phyloP scores from a whole-genome alignment of 1,140 invertebrate genomes.

The Eufriesea mexicana region DNA sequence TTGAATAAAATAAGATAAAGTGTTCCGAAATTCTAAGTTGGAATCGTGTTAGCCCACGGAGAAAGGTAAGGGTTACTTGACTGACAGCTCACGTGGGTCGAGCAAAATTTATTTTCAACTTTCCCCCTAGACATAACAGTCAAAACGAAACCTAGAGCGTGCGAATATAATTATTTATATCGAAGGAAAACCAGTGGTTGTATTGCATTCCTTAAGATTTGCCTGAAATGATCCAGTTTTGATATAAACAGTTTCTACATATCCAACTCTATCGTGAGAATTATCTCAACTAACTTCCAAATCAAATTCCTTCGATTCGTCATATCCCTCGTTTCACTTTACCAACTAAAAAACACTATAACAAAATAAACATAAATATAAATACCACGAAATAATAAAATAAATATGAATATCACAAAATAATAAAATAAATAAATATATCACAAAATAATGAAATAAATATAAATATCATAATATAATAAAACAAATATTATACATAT shows the following conservation, averaged over 20 bases:
- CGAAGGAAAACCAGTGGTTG: no score
- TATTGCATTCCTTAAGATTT: background rate
- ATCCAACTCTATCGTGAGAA: background rate
- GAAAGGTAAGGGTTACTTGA: background rate
- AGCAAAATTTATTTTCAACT: constrained; percentile 19
- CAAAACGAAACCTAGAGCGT: constrained; percentile 10
- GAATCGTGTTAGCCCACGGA: background rate
- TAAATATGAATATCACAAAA: no score
- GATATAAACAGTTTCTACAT: no score
- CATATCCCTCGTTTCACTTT: no score
- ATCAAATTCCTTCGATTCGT: no score
- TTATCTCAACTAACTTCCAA: background rate
- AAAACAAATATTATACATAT: no score
- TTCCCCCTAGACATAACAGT: background rate
- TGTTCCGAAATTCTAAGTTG: background rate
- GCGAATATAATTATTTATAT: constrained; percentile 13
- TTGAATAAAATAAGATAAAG: background rate
- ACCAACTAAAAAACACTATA: no score
- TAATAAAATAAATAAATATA: no score
- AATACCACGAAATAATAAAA: no score
- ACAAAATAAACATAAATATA: no score
- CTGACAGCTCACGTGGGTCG: background rate
- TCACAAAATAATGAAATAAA: no score
- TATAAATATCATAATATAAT: no score
- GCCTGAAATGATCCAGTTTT: background rate